phyloP scores from a whole-genome alignment of 2,888 invertebrate genomes.

The Eristalis arbustorum region DNA sequence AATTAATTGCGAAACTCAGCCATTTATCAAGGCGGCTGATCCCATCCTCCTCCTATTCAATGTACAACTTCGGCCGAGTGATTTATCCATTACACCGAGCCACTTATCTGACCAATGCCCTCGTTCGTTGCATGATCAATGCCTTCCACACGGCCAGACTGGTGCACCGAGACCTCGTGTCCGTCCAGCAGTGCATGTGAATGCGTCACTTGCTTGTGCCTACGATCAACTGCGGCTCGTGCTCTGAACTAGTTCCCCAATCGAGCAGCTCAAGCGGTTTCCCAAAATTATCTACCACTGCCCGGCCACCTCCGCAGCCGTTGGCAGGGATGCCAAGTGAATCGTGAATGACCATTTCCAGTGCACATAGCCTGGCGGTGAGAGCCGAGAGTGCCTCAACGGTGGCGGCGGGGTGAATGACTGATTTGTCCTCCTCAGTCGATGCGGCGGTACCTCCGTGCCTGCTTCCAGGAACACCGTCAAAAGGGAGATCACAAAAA shows the following conservation, averaged over 20 bases:
- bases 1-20: slow-evolving; percentile 54
- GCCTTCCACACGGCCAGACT: slow-evolving; percentile 39
- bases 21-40: slow-evolving; percentile 44
- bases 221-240: slow-evolving; percentile 9
- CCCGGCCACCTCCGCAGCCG: neutral
- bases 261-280: slow-evolving; percentile 29
- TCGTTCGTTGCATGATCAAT: slow-evolving; percentile 58
- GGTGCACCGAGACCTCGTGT: neutral
- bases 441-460: neutral
- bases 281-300: slow-evolving; percentile 39
- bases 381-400: neutral
- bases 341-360: slow-evolving; percentile 58
- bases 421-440: slow-evolving; percentile 45
- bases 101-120: slow-evolving; percentile 6
- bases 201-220: slow-evolving; percentile 21
- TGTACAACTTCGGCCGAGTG: neutral
- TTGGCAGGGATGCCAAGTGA: slow-evolving; percentile 34
- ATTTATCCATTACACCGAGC: slow-evolving; percentile 1
- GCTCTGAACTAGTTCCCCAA: slow-evolving; percentile 40
- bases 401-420: slow-evolving; percentile 54
- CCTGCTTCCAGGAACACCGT: slow-evolving; percentile 46
- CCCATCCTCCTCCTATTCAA: slow-evolving; percentile 14
- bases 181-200: neutral
- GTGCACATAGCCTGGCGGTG: neutral
- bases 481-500: slow-evolving; percentile 31